Base-by-base conservation (phyloP, 2,113 vertebrate genomes). In the Lanius collurio region DNA sequence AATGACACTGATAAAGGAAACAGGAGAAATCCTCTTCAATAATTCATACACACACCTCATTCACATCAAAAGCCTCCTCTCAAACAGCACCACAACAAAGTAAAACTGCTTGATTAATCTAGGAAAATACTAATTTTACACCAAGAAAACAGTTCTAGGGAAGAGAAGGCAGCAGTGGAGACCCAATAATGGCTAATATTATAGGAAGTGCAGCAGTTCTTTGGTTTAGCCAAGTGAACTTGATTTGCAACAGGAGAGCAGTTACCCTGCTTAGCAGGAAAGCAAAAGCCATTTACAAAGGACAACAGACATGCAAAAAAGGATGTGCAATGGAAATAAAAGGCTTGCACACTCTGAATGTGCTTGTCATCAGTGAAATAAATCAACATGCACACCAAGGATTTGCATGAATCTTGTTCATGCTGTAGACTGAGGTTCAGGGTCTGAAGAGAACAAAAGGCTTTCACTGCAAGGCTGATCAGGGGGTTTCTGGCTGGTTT, bases 21-120 rank as follows among this genome's bases (percentile, higher is more conserved):
- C 82, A 94, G 79, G 84, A 47, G 50, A 89, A 80, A 83, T 53
- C 33, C 31, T 89, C 52, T 74, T 95, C 89, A 95, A 95, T 92
- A 97, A 97, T 97, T 96, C 83, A 96, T 83, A 41, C 8, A 26
- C 53, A 65, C 33, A 69, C 59, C 60, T 93, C 82, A 41, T n/a
- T 59, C 84, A 76, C 79, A 92, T 91, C 83, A 81, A 93, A 92
- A 96, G 39, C 30, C 23, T 89, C 49, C 39, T 79, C 89, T 85
- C 52, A 26, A 82, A 69, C 7, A 87, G 41, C 31, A 80, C 15
- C 65, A 53, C 44, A 64, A 46, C 30, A 52, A 78, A 91, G 49
- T 15, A 5, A 37, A 89, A 87, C 60, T 69, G 39, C 41, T 87
- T 64, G 52, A 82, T 78, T 93, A 79, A 86, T 81, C 57, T 83